These are phyloP conservation scores for Hylaeus volcanicus DNA, from an alignment of 1,140 invertebrate genomes.

Conservation along the genomic window DNA sequence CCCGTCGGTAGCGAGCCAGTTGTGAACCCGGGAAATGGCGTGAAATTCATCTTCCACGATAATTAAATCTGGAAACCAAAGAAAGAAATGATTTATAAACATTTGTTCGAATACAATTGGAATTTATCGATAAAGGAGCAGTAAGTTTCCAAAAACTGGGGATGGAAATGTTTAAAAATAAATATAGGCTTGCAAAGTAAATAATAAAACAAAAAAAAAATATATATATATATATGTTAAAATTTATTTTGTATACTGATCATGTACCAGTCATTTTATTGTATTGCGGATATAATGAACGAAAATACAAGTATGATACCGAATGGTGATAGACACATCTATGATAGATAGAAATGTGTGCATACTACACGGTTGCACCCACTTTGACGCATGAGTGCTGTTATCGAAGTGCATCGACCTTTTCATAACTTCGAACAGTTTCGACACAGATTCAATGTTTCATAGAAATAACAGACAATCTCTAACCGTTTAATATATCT, in stretches of 20 bases:
- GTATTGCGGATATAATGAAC: background rate
- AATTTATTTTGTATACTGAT: background rate
- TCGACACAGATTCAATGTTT: conserved; percentile 17
- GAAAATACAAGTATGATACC: conserved; percentile 20
- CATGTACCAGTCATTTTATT: background rate
- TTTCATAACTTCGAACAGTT: conserved; percentile 28
- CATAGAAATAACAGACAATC: conserved; percentile 28
- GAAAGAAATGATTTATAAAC: background rate
- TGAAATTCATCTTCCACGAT: conserved; percentile 85
- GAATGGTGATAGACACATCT: background rate
- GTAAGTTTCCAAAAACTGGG: background rate
- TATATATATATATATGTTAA: background rate
- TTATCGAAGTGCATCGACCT: conserved; percentile 36
- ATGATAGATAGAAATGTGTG: background rate
- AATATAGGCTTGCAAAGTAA: background rate
- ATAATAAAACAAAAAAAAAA: background rate
- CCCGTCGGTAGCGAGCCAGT: conserved; percentile 83
- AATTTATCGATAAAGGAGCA: background rate
- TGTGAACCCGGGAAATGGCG: conserved; percentile 84
- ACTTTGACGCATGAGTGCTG: conserved; percentile 44
- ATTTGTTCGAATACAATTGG: too few relatives aligned
- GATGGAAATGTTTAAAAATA: background rate
- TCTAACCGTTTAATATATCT: conserved; percentile 31
- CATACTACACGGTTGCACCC: conserved; percentile 24
- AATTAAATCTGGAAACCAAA: conserved; percentile 60